These are phyloP conservation scores for Crocuta crocuta DNA, from an alignment of 2,113 vertebrate genomes.

Conservation along the genomic window DNA sequence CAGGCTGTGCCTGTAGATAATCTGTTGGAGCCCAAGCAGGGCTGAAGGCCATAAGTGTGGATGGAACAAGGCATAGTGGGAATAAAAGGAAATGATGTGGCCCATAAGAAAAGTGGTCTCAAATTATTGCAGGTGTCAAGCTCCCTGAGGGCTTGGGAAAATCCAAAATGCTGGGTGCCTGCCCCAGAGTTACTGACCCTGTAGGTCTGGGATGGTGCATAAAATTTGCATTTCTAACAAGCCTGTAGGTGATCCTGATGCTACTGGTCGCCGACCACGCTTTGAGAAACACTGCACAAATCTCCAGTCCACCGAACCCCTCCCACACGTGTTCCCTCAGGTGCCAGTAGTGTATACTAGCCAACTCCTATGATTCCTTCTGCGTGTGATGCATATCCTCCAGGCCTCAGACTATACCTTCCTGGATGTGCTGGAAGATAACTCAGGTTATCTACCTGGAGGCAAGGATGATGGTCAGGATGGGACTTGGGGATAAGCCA, in stretches of 20 bases:
- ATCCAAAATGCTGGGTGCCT: not conserved
- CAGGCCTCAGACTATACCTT: not conserved
- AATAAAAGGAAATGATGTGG: not conserved
- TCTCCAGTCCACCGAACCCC: not conserved
- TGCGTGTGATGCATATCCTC: not conserved
- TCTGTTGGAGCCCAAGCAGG: not conserved
- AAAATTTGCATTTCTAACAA: not conserved
- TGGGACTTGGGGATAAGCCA: not conserved
- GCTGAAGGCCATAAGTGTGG: not conserved
- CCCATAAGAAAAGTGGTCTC: not conserved
- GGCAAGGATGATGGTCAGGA: not conserved
- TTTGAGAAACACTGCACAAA: not conserved
- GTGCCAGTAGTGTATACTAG: fast-evolving
- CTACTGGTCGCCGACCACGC: not conserved
- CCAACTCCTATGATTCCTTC: not conserved
- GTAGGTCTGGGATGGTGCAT: not conserved
- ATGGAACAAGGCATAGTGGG: not conserved
- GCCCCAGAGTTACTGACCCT: not conserved
- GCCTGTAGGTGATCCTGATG: not conserved
- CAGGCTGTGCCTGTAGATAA: not conserved
- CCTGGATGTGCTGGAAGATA: not conserved
- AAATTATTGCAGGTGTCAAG: not conserved
- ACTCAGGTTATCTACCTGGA: not conserved
- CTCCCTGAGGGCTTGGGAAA: not conserved
- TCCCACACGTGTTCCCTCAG: not conserved